These are phyloP conservation scores for Proteles cristata DNA, from an alignment of 2,113 vertebrate genomes.

Conservation along the genomic window DNA sequence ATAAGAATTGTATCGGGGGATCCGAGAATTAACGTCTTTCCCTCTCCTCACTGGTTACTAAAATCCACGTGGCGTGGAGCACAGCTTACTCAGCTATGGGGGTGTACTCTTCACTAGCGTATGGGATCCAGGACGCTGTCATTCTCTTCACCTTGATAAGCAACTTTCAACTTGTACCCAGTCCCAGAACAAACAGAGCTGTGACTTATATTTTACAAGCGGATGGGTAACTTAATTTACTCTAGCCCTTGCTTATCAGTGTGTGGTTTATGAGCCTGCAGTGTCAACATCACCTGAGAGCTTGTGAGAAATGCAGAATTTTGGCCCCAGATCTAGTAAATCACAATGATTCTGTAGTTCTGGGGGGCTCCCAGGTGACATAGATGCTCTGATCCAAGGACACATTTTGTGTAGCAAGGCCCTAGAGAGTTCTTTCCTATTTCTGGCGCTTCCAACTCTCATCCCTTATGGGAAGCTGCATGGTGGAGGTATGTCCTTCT, in stretches of 20 bases:
- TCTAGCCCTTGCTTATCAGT: not conserved
- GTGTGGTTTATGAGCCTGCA: not conserved
- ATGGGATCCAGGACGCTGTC: not conserved
- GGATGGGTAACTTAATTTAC: not conserved
- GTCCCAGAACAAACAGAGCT: not conserved
- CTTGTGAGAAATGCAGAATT: not conserved
- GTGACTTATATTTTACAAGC: not conserved
- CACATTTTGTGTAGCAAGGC: not conserved
- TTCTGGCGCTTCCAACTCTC: not conserved
- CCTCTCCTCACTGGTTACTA: not conserved
- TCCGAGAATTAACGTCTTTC: not conserved
- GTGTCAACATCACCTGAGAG: not conserved
- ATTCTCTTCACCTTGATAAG: not conserved
- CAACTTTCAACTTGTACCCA: not conserved
- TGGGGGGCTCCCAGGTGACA: not conserved
- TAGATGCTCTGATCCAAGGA: not conserved
- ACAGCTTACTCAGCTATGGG: not conserved
- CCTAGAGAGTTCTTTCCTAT: not conserved
- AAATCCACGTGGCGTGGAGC: not conserved
- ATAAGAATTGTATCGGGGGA: not conserved
- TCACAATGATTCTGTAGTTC: not conserved
- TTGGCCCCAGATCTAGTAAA: not conserved
- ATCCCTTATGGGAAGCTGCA: not conserved
- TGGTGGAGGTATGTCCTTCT: not conserved
- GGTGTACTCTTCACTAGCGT: not conserved